These are phyloP conservation scores for Cheilosia variabilis DNA, from an alignment of 2,888 invertebrate species.

Conservation along the genomic window DNA sequence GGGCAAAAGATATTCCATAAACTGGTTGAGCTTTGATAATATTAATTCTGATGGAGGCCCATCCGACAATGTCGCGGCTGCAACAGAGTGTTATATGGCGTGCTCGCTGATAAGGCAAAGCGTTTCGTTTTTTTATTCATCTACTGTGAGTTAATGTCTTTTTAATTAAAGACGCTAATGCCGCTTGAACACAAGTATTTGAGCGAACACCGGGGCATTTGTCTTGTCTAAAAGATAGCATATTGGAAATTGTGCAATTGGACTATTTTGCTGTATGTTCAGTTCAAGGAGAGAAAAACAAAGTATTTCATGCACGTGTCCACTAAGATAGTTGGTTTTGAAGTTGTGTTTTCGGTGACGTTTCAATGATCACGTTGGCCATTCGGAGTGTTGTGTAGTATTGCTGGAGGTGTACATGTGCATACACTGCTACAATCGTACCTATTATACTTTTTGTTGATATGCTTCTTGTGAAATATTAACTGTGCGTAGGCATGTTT, in stretches of 20 bases:
- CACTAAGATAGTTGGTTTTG: slow-evolving; percentile 8
- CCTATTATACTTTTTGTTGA: too few species aligned
- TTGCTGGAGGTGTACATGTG: neutral
- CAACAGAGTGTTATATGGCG: neutral
- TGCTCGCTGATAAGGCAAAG: slow-evolving; percentile 21
- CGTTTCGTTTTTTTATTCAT: neutral
- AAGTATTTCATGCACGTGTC: slow-evolving; percentile 35
- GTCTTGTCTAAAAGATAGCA: slow-evolving; percentile 36
- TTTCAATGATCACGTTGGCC: slow-evolving; percentile 30
- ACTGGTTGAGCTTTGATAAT: slow-evolving; percentile 34
- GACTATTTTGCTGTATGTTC: neutral
- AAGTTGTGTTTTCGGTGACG: slow-evolving; percentile 19
- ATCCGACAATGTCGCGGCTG: slow-evolving; percentile 3
- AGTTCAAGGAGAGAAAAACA: neutral
- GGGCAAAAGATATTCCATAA: slow-evolving; percentile 6
- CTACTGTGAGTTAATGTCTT: slow-evolving; percentile 34
- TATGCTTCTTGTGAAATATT: too few species aligned
- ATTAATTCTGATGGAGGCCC: slow-evolving; percentile 17
- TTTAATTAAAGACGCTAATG: slow-evolving; percentile 48
- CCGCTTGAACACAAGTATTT: slow-evolving; percentile 15
- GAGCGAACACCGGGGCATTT: neutral
- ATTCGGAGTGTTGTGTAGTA: neutral
- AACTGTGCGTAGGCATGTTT: too few species aligned
- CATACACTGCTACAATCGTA: too few species aligned
- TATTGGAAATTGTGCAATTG: slow-evolving; percentile 41